phyloP scores from a whole-genome alignment of 2,797 vertebrate species.

The Spondyliosoma cantharus region DNA sequence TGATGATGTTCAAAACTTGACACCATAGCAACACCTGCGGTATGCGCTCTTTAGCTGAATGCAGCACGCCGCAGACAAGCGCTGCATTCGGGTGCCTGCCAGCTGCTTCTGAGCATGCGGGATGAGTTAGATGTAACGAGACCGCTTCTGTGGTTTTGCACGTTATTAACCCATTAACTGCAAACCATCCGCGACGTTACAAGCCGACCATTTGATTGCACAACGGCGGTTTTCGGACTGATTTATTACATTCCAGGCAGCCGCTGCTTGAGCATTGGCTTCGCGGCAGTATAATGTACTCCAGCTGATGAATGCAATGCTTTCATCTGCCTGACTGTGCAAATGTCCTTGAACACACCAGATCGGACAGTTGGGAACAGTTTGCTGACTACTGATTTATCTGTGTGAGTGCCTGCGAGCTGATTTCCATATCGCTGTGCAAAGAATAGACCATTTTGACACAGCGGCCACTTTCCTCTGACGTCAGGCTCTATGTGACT shows the following conservation, averaged over 20 bases:
- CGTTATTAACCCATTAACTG: background rate
- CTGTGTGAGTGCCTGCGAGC: background rate
- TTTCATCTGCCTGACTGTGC: background rate
- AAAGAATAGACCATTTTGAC: background rate
- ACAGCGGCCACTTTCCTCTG: too few relatives aligned
- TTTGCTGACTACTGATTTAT: background rate
- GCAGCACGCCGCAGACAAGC: background rate
- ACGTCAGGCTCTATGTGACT: too few relatives aligned
- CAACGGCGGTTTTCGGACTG: background rate
- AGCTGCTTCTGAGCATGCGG: background rate
- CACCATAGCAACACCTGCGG: conserved; percentile 1
- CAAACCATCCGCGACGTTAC: background rate
- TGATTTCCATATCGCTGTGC: background rate
- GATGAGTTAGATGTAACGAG: background rate
- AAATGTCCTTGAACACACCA: conserved; percentile 3
- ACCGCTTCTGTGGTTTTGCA: background rate
- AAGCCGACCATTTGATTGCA: background rate
- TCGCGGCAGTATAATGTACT: background rate
- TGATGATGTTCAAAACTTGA: conserved; percentile 7
- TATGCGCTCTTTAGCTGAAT: background rate
- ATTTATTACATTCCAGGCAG: conserved; percentile 3
- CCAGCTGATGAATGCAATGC: background rate
- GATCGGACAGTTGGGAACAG: background rate
- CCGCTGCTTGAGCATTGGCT: background rate
- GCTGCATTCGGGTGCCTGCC: background rate